Evolutionary conservation across 2,797 vertebrate species (phyloP), one percentile per base, ranked within the genome.

Genomic region (Lithobates sylvaticus): DNA sequence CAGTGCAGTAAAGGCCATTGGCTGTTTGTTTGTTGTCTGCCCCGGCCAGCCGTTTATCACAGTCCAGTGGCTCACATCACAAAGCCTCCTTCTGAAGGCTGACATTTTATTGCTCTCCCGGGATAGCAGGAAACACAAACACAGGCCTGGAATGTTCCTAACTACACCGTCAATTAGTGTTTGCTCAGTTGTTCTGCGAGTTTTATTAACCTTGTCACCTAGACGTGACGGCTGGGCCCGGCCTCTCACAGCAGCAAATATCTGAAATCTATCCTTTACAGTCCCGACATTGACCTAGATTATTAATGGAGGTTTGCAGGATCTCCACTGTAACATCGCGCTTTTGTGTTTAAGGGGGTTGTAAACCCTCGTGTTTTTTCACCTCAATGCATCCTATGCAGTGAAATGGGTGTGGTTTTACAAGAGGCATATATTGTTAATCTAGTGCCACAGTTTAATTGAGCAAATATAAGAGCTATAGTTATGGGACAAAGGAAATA

Each of bases 111-210:
- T 50, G 42, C 71, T 42, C 10, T 78, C 36, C 39, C 85, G 79
- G 15, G 36, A 61, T 69, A 83, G 80, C 74, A 80, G 50, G 73
- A 77, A 81, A 34, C 80, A 78, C 8, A 76, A 81, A 34, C 80
- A 78, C 8, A 47, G 68, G 0, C 27, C 71, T 58, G 64, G 34
- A 69, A 21, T 89, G 85, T 86, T 83, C 26, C 54, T 76, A 83
- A 44, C 67, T 54, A 70, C 75, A 61, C 42, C 3, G n/a, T 12
- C 36, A 18, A n/a, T 34, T 78, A 34, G 36, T 85, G n/a, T 79
- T 68, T 79, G 70, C 54, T 39, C 68, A n/a, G 32, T 65, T 32
- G 81, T 42, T 27, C 67, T 32, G 27, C 29, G 39, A 42, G n/a
- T 2, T 65, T 47, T 75, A 64, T 83, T 74, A 82, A 73, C 69